Base-by-base conservation (phyloP, 1,140 invertebrate genomes). In the Bathynomus jamesi region DNA sequence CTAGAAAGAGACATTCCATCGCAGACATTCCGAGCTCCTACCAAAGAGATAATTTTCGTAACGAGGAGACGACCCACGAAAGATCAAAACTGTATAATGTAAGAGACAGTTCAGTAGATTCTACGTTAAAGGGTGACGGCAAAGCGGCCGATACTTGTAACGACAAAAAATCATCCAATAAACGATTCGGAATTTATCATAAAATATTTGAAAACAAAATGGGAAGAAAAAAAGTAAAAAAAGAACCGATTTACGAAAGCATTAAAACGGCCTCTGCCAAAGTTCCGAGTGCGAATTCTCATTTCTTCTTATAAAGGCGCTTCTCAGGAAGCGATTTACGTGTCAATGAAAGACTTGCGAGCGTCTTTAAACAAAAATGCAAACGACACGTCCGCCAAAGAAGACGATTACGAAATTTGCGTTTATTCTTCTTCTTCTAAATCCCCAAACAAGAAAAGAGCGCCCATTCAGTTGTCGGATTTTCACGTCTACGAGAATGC, bases 301-400 rank as follows among this genome's bases (percentile, higher is more conserved):
- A 24, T 53, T 31, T 60, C 61, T 25, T 4, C 70, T 69, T 0
- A 69, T 53, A 31, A 63, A 13, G 67, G 65, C 21, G 67, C 72
- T 17, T 69, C 62, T 65, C 68, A 74, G 30, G 67, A 74, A 30
- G 64, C 62, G 13, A 67, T 74, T 3, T 74, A 74, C 53, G 70
- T 74, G 72, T 74, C 72, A 21, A 74, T 74, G 72, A 74, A 67
- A 30, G 72, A 74, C 24, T 46, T 74, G 31, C 32, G 72, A 62
- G 67, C 68, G 25, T 69, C 40, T n/a, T 74, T 25, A 30, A 7
- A 5, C 11, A 30, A 28, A 25, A 65, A 29, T 7, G 32, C 61
- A 10, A 61, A 7, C 0, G 28, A 32, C 1, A 53, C 40, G 21
- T 53, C 40, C 13, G 21, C 40, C 40, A 64, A 70, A n/a, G 27